These are phyloP conservation scores for Phymorhynchus buccinoides DNA, from an alignment of 1,140 invertebrate species.

Conservation along the genomic window DNA sequence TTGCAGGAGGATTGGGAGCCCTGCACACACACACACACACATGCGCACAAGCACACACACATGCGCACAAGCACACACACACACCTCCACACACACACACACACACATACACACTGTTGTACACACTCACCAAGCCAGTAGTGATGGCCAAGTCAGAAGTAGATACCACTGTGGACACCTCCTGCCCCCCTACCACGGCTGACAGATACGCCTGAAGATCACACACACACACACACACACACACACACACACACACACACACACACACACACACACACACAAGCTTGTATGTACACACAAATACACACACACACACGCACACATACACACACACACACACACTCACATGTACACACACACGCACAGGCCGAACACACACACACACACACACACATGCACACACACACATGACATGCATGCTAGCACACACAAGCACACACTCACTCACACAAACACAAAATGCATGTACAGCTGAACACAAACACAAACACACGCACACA, in stretches of 20 bases:
- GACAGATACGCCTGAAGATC: constrained; percentile 66
- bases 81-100: not conserved
- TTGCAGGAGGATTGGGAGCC: too few relatives aligned
- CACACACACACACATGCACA: not conserved
- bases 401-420: too few relatives aligned
- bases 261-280: constrained; percentile 10
- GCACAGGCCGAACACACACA: not conserved
- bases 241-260: not conserved
- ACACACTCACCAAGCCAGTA: constrained; percentile 61
- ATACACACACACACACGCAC: not conserved
- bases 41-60: not conserved
- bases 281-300: not conserved
- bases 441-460: too few relatives aligned
- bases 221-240: not conserved
- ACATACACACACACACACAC: not conserved
- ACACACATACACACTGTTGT: constrained; percentile 2
- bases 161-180: constrained; percentile 71
- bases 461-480: too few relatives aligned
- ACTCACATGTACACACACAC: not conserved
- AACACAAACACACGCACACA: too few relatives aligned
- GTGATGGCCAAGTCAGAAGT: constrained; percentile 69
- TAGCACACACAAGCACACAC: too few relatives aligned
- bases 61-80: not conserved
- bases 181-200: constrained; percentile 66
- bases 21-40: constrained; percentile 13